Base-by-base conservation (phyloP, 2,113 vertebrate genomes). In the Melanocharis versteri region DNA sequence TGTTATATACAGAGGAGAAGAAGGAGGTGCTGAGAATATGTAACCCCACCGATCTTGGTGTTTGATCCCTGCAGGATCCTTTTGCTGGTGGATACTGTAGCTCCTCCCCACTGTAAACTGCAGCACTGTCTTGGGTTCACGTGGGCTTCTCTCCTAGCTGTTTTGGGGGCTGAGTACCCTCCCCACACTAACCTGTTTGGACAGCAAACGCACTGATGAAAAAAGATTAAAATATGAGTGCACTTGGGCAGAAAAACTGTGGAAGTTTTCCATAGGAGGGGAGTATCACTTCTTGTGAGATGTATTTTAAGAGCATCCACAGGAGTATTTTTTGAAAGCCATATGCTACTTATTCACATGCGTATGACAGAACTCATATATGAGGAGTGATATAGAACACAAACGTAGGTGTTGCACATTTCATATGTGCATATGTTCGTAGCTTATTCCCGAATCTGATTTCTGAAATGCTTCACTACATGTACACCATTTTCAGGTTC, bases 361-460 rank as follows among this genome's bases (percentile, higher is more conserved):
- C 24, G 1, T 97, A 89, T 96, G 92, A 90, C 72, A 93, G 91
- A 96, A 92, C 92, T 96, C 92, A 94, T 73, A 95, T 90, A 95
- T 93, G 92, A 93, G 86, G 83, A 93, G 60, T 62, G 88, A 80
- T 90, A 70, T 40, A 87, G 94, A 97, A 94, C 79, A 94, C 71
- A 97, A 88, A 93, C 48, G 90, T 96, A 90, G 95, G 95, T 95
- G 93, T 95, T 96, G 90, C 90, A 96, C 86, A 94, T 97, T 96
- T 95, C 6, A 33, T 51, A 96, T 88, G 64, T 96, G 76, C 95
- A 95, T 95, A 96, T 96, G 95, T 83, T 95, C 54, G 0, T 75
- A 90, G 60, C 35, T 37, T 81, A 51, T 75, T 94, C 92, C 64
- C 15, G 4, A 93, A 56, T 85, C 90, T 39, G 12, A n/a, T 48